These are phyloP conservation scores for Charina bottae DNA, from an alignment of 2,113 vertebrate genomes.

Conservation along the genomic window DNA sequence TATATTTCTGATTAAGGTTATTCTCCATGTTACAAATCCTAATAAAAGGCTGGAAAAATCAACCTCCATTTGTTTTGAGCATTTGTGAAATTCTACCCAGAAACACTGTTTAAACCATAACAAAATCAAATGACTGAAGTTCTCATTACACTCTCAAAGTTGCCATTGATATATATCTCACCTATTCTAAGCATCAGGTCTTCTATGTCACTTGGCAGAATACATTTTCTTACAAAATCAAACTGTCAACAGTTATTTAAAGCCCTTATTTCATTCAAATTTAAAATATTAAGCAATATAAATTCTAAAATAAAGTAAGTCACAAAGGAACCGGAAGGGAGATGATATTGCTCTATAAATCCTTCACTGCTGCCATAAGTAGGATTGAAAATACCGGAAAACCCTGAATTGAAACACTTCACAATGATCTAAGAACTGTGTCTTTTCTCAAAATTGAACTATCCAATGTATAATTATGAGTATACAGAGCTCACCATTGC, in stretches of 20 bases:
- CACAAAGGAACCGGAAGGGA: constrained; percentile 5
- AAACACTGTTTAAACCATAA: constrained; percentile 54
- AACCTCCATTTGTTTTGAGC: constrained; percentile 32
- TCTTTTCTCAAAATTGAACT: constrained; percentile 4
- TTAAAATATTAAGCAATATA: constrained; percentile 54
- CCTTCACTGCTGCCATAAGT: constrained; percentile 25
- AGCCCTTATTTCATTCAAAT: constrained; percentile 50
- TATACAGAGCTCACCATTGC: background rate
- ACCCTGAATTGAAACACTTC: constrained; percentile 19
- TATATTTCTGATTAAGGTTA: constrained; percentile 17
- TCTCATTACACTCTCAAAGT: constrained; percentile 61
- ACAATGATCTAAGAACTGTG: background rate
- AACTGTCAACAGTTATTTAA: constrained; percentile 43
- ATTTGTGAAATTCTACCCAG: constrained; percentile 53
- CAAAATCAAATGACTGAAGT: constrained; percentile 57
- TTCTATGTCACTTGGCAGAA: constrained; percentile 40
- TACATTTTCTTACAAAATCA: constrained; percentile 36
- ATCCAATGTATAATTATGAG: background rate
- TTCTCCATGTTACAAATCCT: background rate
- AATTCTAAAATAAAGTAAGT: constrained; percentile 35
- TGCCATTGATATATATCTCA: constrained; percentile 60
- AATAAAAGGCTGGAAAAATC: constrained; percentile 16
- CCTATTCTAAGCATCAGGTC: constrained; percentile 46
- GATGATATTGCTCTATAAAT: constrained; percentile 34
- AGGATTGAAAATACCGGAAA: constrained; percentile 26